Evolutionary conservation across 2,888 invertebrate genomes (phyloP).

Genomic region (Graphium colonna): DNA sequence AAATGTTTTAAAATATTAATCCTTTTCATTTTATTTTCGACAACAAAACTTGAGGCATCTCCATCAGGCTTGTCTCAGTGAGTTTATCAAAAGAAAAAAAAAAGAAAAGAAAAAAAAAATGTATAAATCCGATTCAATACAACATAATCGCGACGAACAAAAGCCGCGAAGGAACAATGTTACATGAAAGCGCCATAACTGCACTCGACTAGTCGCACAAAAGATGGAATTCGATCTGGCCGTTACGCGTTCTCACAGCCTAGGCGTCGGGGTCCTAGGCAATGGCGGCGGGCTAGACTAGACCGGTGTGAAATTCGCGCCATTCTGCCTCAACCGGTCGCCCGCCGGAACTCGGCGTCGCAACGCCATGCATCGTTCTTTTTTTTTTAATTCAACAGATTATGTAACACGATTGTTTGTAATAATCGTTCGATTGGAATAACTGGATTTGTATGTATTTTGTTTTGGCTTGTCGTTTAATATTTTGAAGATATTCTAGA

Average conservation of each 20-base stretch:
- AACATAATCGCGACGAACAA: neutral
- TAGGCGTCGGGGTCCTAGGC: conserved; percentile 40
- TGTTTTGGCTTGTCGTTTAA: too few relatives aligned
- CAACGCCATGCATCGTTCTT: conserved; percentile 1
- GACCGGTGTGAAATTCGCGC: conserved; percentile 75
- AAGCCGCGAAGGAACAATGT: conserved; percentile 1
- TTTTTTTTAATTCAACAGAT: neutral
- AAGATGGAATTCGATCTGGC: conserved; percentile 44
- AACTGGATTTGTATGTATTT: neutral
- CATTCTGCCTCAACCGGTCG: conserved; percentile 63
- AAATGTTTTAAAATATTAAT: too few relatives aligned
- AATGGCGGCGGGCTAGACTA: conserved; percentile 57
- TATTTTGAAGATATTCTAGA: too few relatives aligned
- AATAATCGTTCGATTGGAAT: neutral
- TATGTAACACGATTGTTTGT: neutral
- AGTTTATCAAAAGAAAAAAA: too few relatives aligned
- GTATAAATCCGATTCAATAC: neutral
- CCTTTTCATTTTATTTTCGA: too few relatives aligned
- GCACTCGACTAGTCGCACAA: neutral
- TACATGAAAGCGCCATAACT: neutral
- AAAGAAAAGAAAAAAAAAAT: too few relatives aligned
- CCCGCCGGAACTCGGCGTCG: conserved; percentile 31
- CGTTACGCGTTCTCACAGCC: conserved; percentile 68
- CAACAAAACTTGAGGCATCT: too few relatives aligned
- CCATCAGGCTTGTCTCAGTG: too few relatives aligned